These are phyloP conservation scores for Andrena cerasifolii DNA, from an alignment of 1,140 invertebrate species.

Conservation along the genomic window DNA sequence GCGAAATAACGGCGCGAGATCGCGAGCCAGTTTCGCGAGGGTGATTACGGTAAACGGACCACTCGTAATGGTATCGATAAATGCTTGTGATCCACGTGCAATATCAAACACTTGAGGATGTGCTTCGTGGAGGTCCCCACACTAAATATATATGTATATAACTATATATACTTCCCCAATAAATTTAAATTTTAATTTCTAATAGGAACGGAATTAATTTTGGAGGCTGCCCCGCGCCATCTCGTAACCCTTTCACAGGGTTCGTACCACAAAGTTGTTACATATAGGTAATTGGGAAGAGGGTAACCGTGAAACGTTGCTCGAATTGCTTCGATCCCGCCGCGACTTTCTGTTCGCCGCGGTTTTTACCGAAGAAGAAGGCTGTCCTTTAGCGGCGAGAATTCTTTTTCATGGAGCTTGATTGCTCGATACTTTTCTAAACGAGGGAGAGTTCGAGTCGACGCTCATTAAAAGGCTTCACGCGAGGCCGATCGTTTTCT, in stretches of 20 bases:
- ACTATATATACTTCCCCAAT: too few relatives aligned
- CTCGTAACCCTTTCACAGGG: too few relatives aligned
- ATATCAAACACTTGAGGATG: not conserved
- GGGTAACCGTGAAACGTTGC: too few relatives aligned
- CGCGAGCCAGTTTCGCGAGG: slow-evolving; percentile 36
- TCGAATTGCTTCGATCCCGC: slow-evolving; percentile 3
- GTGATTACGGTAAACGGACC: slow-evolving; percentile 30
- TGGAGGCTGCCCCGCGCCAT: too few relatives aligned
- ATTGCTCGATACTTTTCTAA: slow-evolving; percentile 28
- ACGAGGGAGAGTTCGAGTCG: slow-evolving; percentile 4
- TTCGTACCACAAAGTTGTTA: too few relatives aligned
- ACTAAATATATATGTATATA: too few relatives aligned
- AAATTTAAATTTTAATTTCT: too few relatives aligned
- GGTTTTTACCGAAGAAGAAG: slow-evolving; percentile 1
- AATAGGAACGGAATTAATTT: too few relatives aligned
- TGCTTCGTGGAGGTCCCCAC: slow-evolving; percentile 7
- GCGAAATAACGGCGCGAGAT: slow-evolving; percentile 52
- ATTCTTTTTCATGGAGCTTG: slow-evolving; percentile 1
- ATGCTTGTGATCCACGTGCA: not conserved
- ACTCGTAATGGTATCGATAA: slow-evolving; percentile 40
- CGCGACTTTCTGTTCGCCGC: not conserved
- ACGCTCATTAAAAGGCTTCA: slow-evolving; percentile 10
- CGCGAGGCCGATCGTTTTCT: slow-evolving; percentile 12
- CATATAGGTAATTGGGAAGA: too few relatives aligned
- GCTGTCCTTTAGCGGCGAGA: slow-evolving; percentile 9